A percentile compares a stretch with the other conserved stretches of the same genome.
phyloP scores from a whole-genome alignment of 2,113 vertebrate species.

The Pagrus major region DNA sequence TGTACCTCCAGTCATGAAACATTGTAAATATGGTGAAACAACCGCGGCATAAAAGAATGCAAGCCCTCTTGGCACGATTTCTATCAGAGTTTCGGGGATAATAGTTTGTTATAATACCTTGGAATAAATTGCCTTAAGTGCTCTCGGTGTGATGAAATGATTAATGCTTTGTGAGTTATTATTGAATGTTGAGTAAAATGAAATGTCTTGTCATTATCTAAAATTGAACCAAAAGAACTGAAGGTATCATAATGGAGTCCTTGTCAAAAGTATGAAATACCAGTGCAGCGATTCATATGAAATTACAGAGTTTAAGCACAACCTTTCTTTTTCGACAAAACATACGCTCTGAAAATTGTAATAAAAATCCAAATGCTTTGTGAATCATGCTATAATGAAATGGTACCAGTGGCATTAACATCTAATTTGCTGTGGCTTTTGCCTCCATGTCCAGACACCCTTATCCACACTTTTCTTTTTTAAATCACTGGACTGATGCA shows the following conservation, averaged over 20 bases:
- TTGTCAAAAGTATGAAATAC: conserved; percentile 19
- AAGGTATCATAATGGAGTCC: conserved; percentile 26
- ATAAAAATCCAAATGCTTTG: not conserved
- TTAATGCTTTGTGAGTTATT: conserved; percentile 17
- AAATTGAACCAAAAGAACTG: conserved; percentile 2
- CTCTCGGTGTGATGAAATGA: conserved; percentile 37
- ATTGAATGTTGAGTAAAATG: conserved; percentile 39
- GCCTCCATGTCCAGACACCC: not conserved
- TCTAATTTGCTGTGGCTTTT: not conserved
- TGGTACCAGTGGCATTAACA: not conserved
- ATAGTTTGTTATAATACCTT: conserved; percentile 27
- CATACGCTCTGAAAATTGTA: conserved; percentile 1
- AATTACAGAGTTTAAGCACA: conserved; percentile 17
- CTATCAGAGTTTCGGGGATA: conserved; percentile 17
- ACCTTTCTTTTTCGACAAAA: not conserved
- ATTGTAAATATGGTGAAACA: conserved; percentile 8
- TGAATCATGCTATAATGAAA: conserved; percentile 5
- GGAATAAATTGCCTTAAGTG: conserved; percentile 22
- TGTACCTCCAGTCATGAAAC: not conserved
- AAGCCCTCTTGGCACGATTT: not conserved
- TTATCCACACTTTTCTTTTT: not conserved
- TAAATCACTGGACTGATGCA: not conserved
- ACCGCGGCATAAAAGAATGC: not conserved
- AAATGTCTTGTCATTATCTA: conserved; percentile 41
- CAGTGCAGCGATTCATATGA: not conserved